phyloP scores from a whole-genome alignment of 1,140 invertebrate genomes.

The Triops cancriformis region DNA sequence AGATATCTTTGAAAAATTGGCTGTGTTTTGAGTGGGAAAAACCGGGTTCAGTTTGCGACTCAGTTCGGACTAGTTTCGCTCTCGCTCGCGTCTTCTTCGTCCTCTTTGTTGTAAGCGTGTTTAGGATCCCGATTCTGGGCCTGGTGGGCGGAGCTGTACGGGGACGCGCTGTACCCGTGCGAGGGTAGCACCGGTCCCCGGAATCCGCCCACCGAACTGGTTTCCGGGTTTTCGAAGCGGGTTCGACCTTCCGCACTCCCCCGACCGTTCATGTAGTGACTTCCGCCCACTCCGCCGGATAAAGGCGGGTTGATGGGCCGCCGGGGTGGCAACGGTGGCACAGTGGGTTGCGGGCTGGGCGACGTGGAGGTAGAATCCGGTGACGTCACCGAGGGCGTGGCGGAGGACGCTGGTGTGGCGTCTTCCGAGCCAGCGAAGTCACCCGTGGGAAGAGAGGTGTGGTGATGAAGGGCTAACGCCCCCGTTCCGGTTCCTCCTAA shows the following conservation, averaged over 20 bases:
- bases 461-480: slow-evolving; percentile 25
- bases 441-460: slow-evolving; percentile 24
- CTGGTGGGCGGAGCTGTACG: background rate
- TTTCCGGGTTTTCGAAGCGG: slow-evolving; percentile 20
- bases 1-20: background rate
- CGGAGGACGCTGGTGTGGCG: slow-evolving; percentile 28
- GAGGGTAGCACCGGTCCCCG: background rate
- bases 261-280: slow-evolving; percentile 30
- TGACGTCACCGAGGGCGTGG: slow-evolving; percentile 26
- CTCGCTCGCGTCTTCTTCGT: background rate
- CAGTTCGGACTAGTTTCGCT: background rate
- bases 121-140: background rate
- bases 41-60: background rate
- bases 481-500: slow-evolving; percentile 31
- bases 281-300: background rate
- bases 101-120: background rate
- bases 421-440: slow-evolving; percentile 17
- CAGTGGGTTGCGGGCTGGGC: slow-evolving; percentile 16
- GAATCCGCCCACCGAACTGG: background rate
- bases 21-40: background rate
- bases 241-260: slow-evolving; percentile 30
- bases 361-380: slow-evolving; percentile 24
- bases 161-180: background rate
- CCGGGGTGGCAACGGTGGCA: slow-evolving; percentile 24
- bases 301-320: background rate